Evolutionary conservation across 1,140 invertebrate species (phyloP).

Genomic region (Drosophila watanabei): DNA sequence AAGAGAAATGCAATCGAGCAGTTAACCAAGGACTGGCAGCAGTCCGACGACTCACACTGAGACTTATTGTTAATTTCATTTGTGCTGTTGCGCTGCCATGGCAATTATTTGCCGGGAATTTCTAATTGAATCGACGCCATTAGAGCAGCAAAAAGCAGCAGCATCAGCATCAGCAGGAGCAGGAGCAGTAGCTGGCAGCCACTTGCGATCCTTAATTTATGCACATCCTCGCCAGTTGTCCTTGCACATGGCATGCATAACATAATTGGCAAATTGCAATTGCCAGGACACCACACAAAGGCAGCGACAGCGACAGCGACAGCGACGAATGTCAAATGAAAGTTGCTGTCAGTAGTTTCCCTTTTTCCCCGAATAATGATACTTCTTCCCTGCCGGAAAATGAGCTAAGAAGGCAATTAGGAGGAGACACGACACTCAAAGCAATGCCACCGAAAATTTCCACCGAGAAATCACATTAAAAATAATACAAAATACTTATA

Average conservation of each 20-base stretch:
- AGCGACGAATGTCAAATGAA: constrained; percentile 45
- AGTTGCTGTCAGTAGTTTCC: constrained; percentile 24
- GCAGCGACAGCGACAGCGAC: constrained; percentile 21
- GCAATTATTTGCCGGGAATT: constrained; percentile 63
- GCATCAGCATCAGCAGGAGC: not conserved
- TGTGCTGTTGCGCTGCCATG: constrained; percentile 38
- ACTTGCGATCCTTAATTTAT: constrained; percentile 46
- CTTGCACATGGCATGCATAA: constrained; percentile 45
- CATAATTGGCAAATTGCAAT: constrained; percentile 53
- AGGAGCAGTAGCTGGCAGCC: not conserved
- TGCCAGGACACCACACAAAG: constrained; percentile 43
- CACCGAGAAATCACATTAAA: not conserved
- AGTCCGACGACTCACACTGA: constrained; percentile 15
- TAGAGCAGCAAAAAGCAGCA: constrained; percentile 10
- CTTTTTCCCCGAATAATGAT: not conserved
- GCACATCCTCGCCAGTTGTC: constrained; percentile 38
- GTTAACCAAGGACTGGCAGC: constrained; percentile 10
- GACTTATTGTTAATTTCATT: constrained; percentile 55
- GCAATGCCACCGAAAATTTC: constrained; percentile 4
- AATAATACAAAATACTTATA: not conserved
- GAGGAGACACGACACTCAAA: not conserved
- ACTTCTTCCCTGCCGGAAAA: constrained; percentile 7
- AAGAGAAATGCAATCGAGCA: constrained; percentile 14
- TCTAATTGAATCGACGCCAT: constrained; percentile 76
- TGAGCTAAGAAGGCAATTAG: constrained; percentile 37